Evolutionary conservation across 2,888 invertebrate genomes (phyloP).

Genomic region (Heliothis peltigera): DNA sequence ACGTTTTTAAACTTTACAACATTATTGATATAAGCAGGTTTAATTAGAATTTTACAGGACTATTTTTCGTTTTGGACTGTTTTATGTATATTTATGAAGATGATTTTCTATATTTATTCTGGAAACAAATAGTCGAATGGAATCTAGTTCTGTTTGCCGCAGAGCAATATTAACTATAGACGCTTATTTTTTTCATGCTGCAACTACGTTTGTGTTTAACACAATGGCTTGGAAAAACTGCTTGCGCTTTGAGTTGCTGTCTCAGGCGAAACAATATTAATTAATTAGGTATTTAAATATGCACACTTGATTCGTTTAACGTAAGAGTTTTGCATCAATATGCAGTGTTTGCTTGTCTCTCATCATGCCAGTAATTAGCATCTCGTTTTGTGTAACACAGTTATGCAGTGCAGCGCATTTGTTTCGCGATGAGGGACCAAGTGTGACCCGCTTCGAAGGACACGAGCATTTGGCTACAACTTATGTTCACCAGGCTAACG

Average conservation of each 20-base stretch:
- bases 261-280: constrained; percentile 13
- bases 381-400: constrained; percentile 35
- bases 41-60: constrained; percentile 84
- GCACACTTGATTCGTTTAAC: constrained; percentile 31
- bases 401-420: constrained; percentile 49
- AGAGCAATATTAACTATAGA: constrained; percentile 62
- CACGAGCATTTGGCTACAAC: constrained; percentile 42
- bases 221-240: constrained; percentile 63
- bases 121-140: constrained; percentile 59
- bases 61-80: constrained; percentile 84
- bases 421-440: constrained; percentile 57
- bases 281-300: constrained; percentile 19
- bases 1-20: constrained; percentile 86
- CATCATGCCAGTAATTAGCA: constrained; percentile 47
- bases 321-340: constrained; percentile 30
- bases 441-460: constrained; percentile 43
- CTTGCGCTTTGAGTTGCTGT: constrained; percentile 39
- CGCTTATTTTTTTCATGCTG: constrained; percentile 43
- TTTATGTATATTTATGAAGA: constrained; percentile 81
- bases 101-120: constrained; percentile 84
- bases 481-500: constrained; percentile 18
- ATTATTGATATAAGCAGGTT: constrained; percentile 82
- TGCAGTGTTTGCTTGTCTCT: constrained; percentile 51
- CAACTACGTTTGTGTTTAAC: constrained; percentile 57
- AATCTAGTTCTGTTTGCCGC: constrained; percentile 65